Evolutionary conservation across 2,888 invertebrate species (phyloP).

Genomic region (Taphrorychus bicolor): DNA sequence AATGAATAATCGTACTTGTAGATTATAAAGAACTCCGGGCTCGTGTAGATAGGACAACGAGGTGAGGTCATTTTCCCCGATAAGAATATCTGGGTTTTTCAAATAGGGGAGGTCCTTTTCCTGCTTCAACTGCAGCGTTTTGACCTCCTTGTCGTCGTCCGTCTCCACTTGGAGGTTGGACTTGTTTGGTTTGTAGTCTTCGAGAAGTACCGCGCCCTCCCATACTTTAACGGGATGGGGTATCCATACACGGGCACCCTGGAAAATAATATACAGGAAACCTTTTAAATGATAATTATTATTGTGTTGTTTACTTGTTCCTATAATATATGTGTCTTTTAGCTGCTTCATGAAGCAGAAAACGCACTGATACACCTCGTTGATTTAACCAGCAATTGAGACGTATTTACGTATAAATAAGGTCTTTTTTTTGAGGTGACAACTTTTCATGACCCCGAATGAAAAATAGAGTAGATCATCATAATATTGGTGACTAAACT

Average conservation of each 20-base stretch:
- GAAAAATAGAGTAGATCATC: too few relatives aligned
- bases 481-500: too few relatives aligned
- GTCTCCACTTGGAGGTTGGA: conserved; percentile 71
- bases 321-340: conserved; percentile 1
- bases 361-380: conserved; percentile 3
- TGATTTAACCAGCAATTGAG: background rate
- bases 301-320: too few relatives aligned
- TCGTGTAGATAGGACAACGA: conserved; percentile 97
- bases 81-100: conserved; percentile 92
- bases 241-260: conserved; percentile 95
- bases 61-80: conserved; percentile 97
- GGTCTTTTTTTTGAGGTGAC: too few relatives aligned
- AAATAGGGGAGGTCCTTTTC: conserved; percentile 86
- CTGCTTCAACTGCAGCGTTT: conserved; percentile 69
- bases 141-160: conserved; percentile 66
- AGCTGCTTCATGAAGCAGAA: conserved; percentile 17
- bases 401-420: too few relatives aligned
- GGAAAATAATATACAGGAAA: conserved; percentile 44
- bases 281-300: background rate
- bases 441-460: too few relatives aligned
- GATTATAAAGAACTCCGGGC: conserved; percentile 93
- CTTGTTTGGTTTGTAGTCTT: conserved; percentile 75
- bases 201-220: conserved; percentile 84
- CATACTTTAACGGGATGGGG: conserved; percentile 86
- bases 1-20: conserved; percentile 63